These are phyloP conservation scores for Geococcyx californianus DNA, from an alignment of 2,113 vertebrate genomes.

Conservation along the genomic window DNA sequence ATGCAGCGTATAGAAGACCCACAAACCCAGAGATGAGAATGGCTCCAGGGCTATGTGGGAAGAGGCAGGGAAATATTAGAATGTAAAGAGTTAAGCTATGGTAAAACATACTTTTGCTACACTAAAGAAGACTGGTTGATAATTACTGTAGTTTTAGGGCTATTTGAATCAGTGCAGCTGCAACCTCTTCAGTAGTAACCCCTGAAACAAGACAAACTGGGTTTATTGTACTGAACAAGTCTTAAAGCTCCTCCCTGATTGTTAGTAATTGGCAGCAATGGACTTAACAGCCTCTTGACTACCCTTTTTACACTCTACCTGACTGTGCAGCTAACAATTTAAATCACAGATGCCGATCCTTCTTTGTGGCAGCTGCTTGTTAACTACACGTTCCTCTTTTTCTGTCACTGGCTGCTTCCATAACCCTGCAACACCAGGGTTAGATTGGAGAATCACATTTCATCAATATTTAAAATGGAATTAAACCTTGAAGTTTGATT, in stretches of 20 bases:
- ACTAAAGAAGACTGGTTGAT: slow-evolving; percentile 91
- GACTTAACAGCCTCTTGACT: slow-evolving; percentile 97
- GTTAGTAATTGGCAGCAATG: slow-evolving; percentile 96
- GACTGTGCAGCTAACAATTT: slow-evolving; percentile 89
- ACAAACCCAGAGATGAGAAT: not conserved
- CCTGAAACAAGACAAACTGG: slow-evolving; percentile 90
- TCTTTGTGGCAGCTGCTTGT: slow-evolving; percentile 87
- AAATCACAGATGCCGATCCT: slow-evolving; percentile 85
- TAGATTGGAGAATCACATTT: slow-evolving; percentile 79
- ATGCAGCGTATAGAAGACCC: not conserved
- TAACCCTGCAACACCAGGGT: slow-evolving; percentile 81
- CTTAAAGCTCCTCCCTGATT: slow-evolving; percentile 91
- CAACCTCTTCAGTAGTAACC: slow-evolving; percentile 97
- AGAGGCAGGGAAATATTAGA: slow-evolving; percentile 54
- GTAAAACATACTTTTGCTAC: slow-evolving; percentile 86
- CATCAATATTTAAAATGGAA: slow-evolving; percentile 91
- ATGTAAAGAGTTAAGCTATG: slow-evolving; percentile 84
- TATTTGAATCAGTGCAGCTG: slow-evolving; percentile 96
- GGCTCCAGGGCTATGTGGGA: slow-evolving; percentile 2
- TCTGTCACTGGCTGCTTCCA: slow-evolving; percentile 68
- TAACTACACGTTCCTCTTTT: slow-evolving; percentile 75
- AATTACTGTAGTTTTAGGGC: slow-evolving; percentile 93
- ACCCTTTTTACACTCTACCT: slow-evolving; percentile 93
- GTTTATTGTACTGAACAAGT: slow-evolving; percentile 92
- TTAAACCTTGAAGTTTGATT: slow-evolving; percentile 87